phyloP scores from a whole-genome alignment of 30 jellyfish, hydroid and myxozoan species.

The Morbakka virulenta region DNA sequence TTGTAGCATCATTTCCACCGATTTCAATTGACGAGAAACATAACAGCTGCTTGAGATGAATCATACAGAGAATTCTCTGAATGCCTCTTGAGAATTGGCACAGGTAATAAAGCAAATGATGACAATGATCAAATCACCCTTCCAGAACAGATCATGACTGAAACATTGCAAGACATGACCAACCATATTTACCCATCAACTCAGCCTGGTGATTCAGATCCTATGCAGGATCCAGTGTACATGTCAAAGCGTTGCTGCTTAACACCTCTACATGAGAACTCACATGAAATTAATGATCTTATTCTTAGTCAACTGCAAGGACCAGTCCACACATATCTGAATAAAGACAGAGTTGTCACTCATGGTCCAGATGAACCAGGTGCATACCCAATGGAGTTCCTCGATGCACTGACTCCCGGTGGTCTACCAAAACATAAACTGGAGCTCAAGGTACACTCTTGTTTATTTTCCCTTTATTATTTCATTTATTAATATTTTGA shows the following conservation, averaged over 20 bases:
- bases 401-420: conserved; percentile 9
- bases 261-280: conserved; percentile 7
- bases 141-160: too few relatives aligned
- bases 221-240: conserved; percentile 12
- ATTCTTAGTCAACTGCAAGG: too few relatives aligned
- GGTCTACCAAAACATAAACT: conserved; percentile 27
- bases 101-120: conserved; percentile 21
- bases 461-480: neutral
- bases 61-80: conserved; percentile 29
- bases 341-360: conserved; percentile 5
- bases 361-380: neutral
- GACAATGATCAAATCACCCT: too few relatives aligned
- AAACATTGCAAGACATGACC: conserved; percentile 12
- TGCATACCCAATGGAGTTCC: conserved; percentile 12
- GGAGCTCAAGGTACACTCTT: neutral
- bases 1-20: conserved; percentile 45
- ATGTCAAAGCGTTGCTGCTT: conserved; percentile 45
- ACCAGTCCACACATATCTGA: too few relatives aligned
- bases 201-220: conserved; percentile 13
- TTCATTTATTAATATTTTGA: too few relatives aligned
- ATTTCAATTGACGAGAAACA: conserved; percentile 18
- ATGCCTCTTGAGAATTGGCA: conserved; percentile 32
- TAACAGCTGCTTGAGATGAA: conserved; percentile 24
- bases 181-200: conserved; percentile 17
- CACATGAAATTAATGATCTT: conserved; percentile 29